These are phyloP conservation scores for Mus minutoides DNA, from an alignment of 2,797 vertebrate species.

Conservation along the genomic window DNA sequence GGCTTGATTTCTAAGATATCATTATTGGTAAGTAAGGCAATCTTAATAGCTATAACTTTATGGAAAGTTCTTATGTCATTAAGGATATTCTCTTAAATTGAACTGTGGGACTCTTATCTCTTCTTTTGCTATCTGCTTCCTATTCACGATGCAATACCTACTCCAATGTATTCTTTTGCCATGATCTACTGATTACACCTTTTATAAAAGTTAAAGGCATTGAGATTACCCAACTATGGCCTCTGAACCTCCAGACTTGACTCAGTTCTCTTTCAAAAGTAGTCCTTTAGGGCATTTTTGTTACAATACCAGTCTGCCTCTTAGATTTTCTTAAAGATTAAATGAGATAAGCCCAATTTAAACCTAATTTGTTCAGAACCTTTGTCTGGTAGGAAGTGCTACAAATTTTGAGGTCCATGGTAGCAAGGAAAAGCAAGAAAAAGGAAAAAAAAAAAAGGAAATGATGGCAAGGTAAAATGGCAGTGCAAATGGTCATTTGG, in stretches of 20 bases:
- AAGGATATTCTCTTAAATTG: not conserved
- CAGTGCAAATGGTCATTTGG: not conserved
- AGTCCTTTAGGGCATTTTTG: not conserved
- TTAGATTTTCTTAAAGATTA: not conserved
- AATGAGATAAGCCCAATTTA: not conserved
- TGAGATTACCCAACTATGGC: not conserved
- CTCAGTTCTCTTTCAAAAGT: not conserved
- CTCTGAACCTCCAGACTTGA: not conserved
- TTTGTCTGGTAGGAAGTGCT: not conserved
- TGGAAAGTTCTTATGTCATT: not conserved
- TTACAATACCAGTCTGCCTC: not conserved
- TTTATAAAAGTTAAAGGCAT: not conserved
- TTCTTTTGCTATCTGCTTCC: not conserved
- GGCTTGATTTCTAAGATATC: not conserved
- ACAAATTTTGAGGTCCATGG: not conserved
- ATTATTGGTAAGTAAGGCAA: not conserved
- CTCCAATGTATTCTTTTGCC: not conserved
- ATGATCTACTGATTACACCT: not conserved
- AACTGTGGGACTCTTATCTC: not conserved
- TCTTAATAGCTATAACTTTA: not conserved
- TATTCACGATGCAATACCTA: not conserved
- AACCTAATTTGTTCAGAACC: not conserved
- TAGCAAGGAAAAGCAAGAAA: slow-evolving; percentile 3
- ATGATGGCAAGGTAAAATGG: not conserved
- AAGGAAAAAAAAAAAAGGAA: not conserved